Evolutionary conservation across 2,888 invertebrate genomes (phyloP).

Genomic region (Drosophila histrio): DNA sequence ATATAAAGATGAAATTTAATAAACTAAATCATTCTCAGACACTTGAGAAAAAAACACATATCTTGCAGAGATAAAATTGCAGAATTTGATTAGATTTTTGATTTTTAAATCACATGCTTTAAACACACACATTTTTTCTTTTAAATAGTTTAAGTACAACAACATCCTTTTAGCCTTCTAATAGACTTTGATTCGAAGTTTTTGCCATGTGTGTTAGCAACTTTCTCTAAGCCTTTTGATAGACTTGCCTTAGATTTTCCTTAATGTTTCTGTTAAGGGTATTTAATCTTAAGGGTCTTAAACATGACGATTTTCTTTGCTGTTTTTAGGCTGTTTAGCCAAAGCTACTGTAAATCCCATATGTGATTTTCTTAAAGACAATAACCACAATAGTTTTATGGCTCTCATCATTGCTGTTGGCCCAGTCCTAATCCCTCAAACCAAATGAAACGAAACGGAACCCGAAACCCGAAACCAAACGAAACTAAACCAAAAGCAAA

Average conservation of each 20-base stretch:
- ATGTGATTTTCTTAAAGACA: conserved; percentile 44
- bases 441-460: background rate
- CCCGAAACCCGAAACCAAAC: background rate
- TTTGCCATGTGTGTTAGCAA: too few species aligned
- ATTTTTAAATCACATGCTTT: too few species aligned
- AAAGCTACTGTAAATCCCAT: conserved; percentile 27
- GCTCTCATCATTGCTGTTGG: conserved; percentile 52
- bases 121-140: too few species aligned
- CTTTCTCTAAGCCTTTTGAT: background rate
- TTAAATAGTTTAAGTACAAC: background rate
- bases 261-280: background rate
- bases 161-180: background rate
- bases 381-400: conserved; percentile 67
- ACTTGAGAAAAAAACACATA: too few species aligned
- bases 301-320: too few species aligned
- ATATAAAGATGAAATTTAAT: too few species aligned
- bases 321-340: background rate
- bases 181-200: too few species aligned
- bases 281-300: conserved; percentile 10
- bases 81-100: too few species aligned
- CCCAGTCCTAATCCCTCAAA: conserved; percentile 26
- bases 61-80: too few species aligned
- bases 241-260: background rate
- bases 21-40: too few species aligned
- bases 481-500: conserved; percentile 14